phyloP scores from a whole-genome alignment of 2,797 vertebrate species.

The Poecilia picta region DNA sequence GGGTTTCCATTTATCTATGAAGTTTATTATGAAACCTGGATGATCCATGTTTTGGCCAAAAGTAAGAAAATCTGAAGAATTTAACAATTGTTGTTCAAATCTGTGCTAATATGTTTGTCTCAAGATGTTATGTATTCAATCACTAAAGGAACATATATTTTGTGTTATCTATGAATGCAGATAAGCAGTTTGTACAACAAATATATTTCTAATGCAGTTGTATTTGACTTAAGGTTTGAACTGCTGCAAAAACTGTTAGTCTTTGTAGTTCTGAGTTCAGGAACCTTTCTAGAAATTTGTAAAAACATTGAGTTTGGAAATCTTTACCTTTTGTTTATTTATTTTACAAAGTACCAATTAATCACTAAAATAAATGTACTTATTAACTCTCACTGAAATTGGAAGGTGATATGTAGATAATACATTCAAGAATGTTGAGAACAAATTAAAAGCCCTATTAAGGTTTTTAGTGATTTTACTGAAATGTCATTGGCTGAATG shows the following conservation, averaged over 20 bases:
- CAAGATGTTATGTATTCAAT: not conserved
- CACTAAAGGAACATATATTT: not conserved
- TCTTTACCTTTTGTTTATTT: not conserved
- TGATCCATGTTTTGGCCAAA: not conserved
- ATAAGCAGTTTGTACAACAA: not conserved
- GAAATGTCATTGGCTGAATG: too few relatives aligned
- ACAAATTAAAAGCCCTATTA: not conserved
- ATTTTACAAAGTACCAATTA: not conserved
- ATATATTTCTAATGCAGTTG: not conserved
- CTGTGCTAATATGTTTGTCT: not conserved
- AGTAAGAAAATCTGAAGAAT: not conserved
- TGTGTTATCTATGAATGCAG: not conserved
- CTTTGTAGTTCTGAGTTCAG: not conserved
- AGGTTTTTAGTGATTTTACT: too few relatives aligned
- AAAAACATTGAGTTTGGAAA: not conserved
- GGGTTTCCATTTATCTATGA: not conserved
- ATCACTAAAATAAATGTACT: not conserved
- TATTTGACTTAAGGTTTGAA: not conserved
- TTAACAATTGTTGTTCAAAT: not conserved
- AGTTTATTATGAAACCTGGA: not conserved
- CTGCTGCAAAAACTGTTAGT: not conserved
- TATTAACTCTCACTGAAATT: not conserved
- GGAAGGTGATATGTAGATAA: not conserved
- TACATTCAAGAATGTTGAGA: not conserved
- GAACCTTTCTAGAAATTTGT: not conserved